Evolutionary conservation across 1,140 invertebrate species (phyloP).

Genomic region (Kradibia gibbosae): DNA sequence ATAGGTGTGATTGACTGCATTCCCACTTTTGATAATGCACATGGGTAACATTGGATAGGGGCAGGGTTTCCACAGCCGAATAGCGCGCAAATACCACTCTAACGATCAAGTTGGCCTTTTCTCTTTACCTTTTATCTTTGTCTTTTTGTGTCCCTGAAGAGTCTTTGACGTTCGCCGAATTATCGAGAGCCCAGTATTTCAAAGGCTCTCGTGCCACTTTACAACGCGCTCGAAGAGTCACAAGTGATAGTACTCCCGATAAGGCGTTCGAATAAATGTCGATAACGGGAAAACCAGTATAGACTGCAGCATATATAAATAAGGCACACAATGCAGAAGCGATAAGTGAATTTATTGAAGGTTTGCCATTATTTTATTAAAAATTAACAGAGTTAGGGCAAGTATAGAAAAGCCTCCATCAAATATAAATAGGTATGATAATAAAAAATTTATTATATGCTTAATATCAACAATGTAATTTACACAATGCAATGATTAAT

Average conservation of each 20-base stretch:
- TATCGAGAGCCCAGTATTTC: not conserved
- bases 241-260: not conserved
- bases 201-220: not conserved
- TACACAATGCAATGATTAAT: not conserved
- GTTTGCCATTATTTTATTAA: too few relatives aligned
- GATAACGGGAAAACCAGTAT: too few relatives aligned
- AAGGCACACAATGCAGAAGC: too few relatives aligned
- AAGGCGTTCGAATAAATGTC: not conserved
- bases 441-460: too few relatives aligned
- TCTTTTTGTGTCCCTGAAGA: too few relatives aligned
- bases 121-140: not conserved
- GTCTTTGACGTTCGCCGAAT: not conserved
- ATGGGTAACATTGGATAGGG: not conserved
- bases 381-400: too few relatives aligned
- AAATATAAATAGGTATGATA: too few relatives aligned
- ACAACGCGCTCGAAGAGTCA: not conserved
- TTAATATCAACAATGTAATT: too few relatives aligned
- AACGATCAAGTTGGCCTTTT: slow-evolving; percentile 4
- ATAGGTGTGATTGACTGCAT: not conserved
- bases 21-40: not conserved
- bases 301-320: too few relatives aligned
- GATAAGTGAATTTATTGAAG: too few relatives aligned
- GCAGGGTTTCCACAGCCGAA: not conserved
- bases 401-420: too few relatives aligned
- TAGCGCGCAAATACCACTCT: not conserved